Evolutionary conservation across 1,140 invertebrate genomes (phyloP).

Genomic region (Littorina saxatilis): DNA sequence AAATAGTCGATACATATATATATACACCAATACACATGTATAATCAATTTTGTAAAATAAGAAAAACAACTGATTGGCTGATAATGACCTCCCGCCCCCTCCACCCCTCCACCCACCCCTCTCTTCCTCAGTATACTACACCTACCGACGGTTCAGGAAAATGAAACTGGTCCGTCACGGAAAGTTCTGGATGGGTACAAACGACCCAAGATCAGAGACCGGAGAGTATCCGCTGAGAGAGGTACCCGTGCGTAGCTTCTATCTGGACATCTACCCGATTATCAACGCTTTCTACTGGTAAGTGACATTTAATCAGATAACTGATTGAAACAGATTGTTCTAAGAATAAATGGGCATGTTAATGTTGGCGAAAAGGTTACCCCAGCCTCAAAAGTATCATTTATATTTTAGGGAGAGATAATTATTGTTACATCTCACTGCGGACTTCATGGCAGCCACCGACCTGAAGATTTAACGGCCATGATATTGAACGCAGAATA

Average conservation of each 20-base stretch:
- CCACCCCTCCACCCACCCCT: background rate
- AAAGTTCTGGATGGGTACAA: conserved; percentile 67
- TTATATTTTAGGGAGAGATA: no score
- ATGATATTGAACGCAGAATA: no score
- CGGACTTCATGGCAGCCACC: no score
- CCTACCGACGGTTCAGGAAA: conserved; percentile 34
- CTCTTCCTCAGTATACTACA: conserved; percentile 18
- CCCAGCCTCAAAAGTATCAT: no score
- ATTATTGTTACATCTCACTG: no score
- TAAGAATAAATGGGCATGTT: no score
- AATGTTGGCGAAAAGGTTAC: no score
- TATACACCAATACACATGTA: background rate
- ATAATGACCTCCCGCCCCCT: background rate
- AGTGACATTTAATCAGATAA: no score
- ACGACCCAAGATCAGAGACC: conserved; percentile 62
- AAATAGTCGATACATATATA: no score
- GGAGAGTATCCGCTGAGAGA: conserved; percentile 69
- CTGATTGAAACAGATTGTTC: no score
- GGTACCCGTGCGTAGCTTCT: conserved; percentile 62
- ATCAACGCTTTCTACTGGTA: conserved; percentile 69
- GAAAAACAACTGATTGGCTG: background rate
- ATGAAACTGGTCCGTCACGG: conserved; percentile 57
- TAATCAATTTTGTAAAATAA: background rate
- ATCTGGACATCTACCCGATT: conserved; percentile 68
- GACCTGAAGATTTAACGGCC: no score